A percentile compares a stretch with the other conserved stretches of the same genome.
Evolutionary conservation across 92 coral and sea anemone species (phyloP).

Genomic region (Anthopleura xanthogrammica): DNA sequence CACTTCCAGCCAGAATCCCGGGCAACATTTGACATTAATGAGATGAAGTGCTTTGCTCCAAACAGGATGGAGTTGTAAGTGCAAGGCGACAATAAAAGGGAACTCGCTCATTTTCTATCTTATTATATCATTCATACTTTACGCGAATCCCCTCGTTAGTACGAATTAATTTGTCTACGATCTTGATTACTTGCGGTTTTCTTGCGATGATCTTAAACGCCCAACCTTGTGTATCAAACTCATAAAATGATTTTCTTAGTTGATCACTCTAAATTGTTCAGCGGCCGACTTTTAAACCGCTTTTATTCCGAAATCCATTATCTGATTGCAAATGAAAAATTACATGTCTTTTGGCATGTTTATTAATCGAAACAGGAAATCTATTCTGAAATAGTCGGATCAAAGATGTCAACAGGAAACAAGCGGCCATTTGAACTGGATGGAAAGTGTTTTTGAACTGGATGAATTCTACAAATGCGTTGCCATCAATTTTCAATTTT

Average conservation of each 20-base stretch:
- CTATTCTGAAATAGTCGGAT: not conserved
- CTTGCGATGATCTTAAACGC: not conserved
- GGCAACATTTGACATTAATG: not conserved
- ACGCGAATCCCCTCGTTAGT: not conserved
- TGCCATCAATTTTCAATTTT: not conserved
- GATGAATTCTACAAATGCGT: not conserved
- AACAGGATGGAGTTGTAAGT: not conserved
- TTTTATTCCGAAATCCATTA: not conserved
- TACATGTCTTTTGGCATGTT: conserved; percentile 4
- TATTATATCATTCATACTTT: too few relatives aligned
- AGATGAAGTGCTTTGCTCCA: not conserved
- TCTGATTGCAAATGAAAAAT: not conserved
- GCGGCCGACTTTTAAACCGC: not conserved
- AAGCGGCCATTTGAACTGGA: not conserved
- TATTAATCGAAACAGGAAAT: conserved; percentile 9
- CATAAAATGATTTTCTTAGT: not conserved
- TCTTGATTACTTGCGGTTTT: not conserved
- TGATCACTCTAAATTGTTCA: not conserved
- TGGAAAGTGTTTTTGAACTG: not conserved
- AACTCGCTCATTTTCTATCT: not conserved
- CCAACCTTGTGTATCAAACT: not conserved
- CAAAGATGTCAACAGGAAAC: not conserved
- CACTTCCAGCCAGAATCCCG: not conserved
- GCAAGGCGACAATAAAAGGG: not conserved
- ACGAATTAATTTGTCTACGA: not conserved